Evolutionary conservation across 2,113 vertebrate species (phyloP), one percentile per base, ranked within the genome.

Genomic region (Procavia capensis): DNA sequence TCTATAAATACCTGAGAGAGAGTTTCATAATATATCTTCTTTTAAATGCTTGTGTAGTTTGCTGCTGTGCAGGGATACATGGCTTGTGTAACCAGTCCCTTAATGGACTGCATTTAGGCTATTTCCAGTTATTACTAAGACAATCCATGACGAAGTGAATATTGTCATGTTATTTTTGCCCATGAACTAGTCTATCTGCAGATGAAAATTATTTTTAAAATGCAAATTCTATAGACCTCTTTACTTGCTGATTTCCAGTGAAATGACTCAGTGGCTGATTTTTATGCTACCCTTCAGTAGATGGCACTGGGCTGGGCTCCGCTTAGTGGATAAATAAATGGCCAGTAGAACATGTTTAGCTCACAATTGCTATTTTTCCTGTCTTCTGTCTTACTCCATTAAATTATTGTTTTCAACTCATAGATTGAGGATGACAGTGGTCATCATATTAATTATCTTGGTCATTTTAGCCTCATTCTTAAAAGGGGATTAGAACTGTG

Each of bases 161-260:
- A 36, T 43, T 63, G n/a, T 50, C 34, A 78, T 13, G 20, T 43
- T 27, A 68, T 64, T 87, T 95, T 93, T 85, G 25, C 13, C 82
- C 1, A 47, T 63, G 36, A 83, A 50, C 29, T 76, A 72, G 27
- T 85, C 27, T 88, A n/a, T 78, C 34, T 92, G 6, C 7, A 89
- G 41, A 17, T 81, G 43, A 95, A 57, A 84, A 91, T 54, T 72
- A 91, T 63, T 94, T 94, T 84, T 61, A 63, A 94, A 93, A 72
- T 85, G 1, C 9, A 93, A 63, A 20, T 92, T 93, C 41, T 85
- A 5, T 5, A n/a, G 45, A 47, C 2, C 13, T 2, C 41, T 88
- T 88, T 50, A n/a, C 14, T 20, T 87, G 76, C 81, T 47, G 25
- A 3, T 29, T 80, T 85, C 78, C 45, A 83, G 59, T 14, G 50